These are phyloP conservation scores for Lontra canadensis DNA, from an alignment of 2,113 vertebrate genomes.

Conservation along the genomic window DNA sequence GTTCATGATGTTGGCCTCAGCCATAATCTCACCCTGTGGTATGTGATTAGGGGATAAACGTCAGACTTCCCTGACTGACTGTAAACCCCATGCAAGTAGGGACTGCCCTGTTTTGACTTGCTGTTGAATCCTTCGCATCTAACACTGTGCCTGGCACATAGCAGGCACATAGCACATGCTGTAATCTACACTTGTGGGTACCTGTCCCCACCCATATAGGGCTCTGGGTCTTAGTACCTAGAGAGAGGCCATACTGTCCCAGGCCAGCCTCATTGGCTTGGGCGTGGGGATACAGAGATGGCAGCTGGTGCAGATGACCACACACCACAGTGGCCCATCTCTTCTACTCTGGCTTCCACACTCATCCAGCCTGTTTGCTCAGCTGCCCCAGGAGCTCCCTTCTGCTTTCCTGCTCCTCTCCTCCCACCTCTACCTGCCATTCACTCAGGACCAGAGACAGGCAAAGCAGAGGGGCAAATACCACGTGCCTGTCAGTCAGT, in stretches of 20 bases:
- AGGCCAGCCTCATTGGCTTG: neutral
- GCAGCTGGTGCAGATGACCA: neutral
- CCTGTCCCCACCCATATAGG: rapidly evolving
- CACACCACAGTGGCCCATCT: rapidly evolving
- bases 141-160: neutral
- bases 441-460: neutral
- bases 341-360: neutral
- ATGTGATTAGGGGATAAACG: neutral
- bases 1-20: neutral
- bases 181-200: rapidly evolving
- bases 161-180: neutral
- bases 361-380: neutral
- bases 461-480: neutral
- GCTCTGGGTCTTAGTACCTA: neutral
- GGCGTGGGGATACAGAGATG: rapidly evolving
- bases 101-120: neutral
- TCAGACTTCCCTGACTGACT: rapidly evolving
- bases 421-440: neutral
- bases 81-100: neutral
- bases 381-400: neutral
- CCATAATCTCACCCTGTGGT: neutral
- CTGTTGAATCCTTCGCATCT: neutral
- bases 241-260: neutral
- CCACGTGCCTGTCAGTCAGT: neutral
- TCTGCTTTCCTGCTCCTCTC: neutral